A percentile compares a stretch with the other conserved stretches of the same genome.
phyloP scores from a whole-genome alignment of 2,888 invertebrate species.

The Phytoseiulus persimilis region DNA sequence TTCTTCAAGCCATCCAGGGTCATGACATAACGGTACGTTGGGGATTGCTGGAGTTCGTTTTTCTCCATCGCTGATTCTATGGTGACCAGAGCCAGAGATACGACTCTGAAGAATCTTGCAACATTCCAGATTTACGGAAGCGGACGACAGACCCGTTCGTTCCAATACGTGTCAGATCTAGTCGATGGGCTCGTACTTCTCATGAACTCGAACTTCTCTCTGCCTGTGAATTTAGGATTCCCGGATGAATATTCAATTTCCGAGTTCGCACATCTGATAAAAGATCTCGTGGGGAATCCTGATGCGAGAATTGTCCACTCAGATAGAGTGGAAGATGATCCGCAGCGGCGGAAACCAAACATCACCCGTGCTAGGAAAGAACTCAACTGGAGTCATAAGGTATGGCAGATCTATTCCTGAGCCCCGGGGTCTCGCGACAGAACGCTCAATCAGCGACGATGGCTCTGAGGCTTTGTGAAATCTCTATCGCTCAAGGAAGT shows the following conservation, averaged over 20 bases:
- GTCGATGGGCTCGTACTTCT: slow-evolving; percentile 84
- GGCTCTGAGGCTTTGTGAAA: background rate
- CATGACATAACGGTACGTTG: slow-evolving; percentile 76
- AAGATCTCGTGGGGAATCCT: slow-evolving; percentile 55
- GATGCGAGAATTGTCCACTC: slow-evolving; percentile 71
- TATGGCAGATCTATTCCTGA: slow-evolving; percentile 49
- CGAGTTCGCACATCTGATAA: slow-evolving; percentile 57
- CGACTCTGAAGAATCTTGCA: background rate
- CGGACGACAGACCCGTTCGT: slow-evolving; percentile 68
- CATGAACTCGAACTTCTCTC: slow-evolving; percentile 86
- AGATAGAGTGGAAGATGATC: slow-evolving; percentile 88
- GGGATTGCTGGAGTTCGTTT: background rate
- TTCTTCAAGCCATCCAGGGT: slow-evolving; percentile 87
- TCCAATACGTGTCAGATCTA: slow-evolving; percentile 94
- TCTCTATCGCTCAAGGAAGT: no score
- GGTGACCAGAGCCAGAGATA: background rate
- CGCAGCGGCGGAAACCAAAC: slow-evolving; percentile 84
- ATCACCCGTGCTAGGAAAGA: slow-evolving; percentile 75
- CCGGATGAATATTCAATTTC: slow-evolving; percentile 94
- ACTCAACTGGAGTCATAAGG: slow-evolving; percentile 85
- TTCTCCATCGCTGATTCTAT: background rate
- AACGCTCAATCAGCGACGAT: background rate
- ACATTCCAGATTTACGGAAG: slow-evolving; percentile 54
- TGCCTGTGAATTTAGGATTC: slow-evolving; percentile 92
- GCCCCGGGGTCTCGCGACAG: background rate